A percentile compares a stretch with the other conserved stretches of the same genome.
Evolutionary conservation across 2,888 invertebrate genomes (phyloP).

Genomic region (Lithophane socia): DNA sequence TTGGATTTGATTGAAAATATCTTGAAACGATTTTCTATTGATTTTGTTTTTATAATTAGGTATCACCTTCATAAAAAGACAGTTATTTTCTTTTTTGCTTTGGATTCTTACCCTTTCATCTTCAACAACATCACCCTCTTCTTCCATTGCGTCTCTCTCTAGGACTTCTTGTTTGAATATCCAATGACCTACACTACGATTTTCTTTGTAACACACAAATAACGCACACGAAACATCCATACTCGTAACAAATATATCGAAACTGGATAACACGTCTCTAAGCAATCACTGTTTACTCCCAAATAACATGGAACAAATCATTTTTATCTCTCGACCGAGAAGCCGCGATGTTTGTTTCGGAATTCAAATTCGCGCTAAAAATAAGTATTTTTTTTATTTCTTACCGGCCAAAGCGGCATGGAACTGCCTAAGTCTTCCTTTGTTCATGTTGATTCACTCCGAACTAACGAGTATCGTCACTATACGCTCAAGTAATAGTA

Average conservation of each 20-base stretch:
- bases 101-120: slow-evolving; percentile 1
- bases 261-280: slow-evolving; percentile 10
- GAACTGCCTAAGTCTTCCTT: slow-evolving; percentile 63
- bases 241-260: not conserved
- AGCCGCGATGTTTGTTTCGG: not conserved
- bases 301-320: slow-evolving; percentile 32
- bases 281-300: slow-evolving; percentile 23
- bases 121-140: not conserved
- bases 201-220: not conserved
- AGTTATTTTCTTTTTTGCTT: not conserved
- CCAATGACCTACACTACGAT: not conserved
- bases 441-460: slow-evolving; percentile 57
- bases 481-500: slow-evolving; percentile 50
- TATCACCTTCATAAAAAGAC: too few species aligned
- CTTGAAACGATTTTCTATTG: not conserved
- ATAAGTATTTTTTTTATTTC: slow-evolving; percentile 21
- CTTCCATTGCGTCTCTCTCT: not conserved
- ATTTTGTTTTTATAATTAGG: not conserved
- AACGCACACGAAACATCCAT: slow-evolving; percentile 3
- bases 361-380: slow-evolving; percentile 30
- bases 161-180: not conserved
- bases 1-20: not conserved
- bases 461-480: slow-evolving; percentile 28
- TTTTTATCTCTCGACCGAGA: slow-evolving; percentile 16
- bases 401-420: slow-evolving; percentile 66